Percentiles rank a stretch among this genome's conserved stretches.
Conservation (phyloP, 2,797 vertebrate species). For the Paguma larvata region DNA sequence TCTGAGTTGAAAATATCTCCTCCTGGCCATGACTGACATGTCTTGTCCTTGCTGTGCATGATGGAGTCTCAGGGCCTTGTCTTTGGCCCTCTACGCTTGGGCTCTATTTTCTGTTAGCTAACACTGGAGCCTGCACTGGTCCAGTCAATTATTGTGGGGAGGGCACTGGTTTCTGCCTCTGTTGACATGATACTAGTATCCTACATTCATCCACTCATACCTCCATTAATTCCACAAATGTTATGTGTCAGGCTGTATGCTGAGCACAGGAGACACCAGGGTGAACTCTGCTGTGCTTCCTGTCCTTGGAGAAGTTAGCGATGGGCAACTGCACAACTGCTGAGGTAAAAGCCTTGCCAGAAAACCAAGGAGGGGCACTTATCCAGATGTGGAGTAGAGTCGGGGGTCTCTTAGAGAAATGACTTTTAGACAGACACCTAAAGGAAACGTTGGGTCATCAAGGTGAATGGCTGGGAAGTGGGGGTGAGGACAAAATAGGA, state of each 20-base stretch:
- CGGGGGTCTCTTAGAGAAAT: background rate
- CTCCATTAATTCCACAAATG: background rate
- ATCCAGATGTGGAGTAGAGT: background rate
- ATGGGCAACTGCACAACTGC: background rate
- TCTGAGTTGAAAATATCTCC: background rate
- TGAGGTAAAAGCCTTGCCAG: background rate
- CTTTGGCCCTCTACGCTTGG: background rate
- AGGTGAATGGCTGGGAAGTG: background rate
- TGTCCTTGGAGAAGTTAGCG: background rate
- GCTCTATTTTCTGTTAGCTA: background rate
- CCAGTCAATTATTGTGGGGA: background rate
- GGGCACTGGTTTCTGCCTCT: background rate
- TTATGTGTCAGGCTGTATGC: background rate
- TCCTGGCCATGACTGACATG: background rate
- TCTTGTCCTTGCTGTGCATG: background rate
- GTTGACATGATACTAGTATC: background rate
- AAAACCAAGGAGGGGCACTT: background rate
- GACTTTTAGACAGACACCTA: background rate
- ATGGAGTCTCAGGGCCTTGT: background rate
- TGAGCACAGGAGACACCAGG: no score
- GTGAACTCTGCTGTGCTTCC: background rate
- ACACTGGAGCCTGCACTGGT: background rate
- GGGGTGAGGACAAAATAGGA: background rate
- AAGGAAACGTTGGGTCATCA: background rate
- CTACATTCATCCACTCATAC: background rate